These are phyloP conservation scores for Drosophila mimica DNA, from an alignment of 2,888 invertebrate genomes.

Conservation along the genomic window DNA sequence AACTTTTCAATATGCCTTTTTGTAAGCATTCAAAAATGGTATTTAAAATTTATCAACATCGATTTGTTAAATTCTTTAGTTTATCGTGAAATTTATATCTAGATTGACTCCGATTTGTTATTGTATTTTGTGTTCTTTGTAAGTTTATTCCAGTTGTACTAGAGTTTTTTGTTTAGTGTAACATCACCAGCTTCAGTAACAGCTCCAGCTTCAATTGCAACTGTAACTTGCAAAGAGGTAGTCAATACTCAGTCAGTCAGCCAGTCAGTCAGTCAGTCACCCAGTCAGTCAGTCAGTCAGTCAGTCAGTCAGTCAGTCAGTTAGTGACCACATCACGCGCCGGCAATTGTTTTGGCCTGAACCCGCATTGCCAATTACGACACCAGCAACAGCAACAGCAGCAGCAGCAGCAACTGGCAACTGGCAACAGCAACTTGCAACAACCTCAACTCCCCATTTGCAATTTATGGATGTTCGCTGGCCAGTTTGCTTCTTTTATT, in stretches of 20 bases:
- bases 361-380: constrained; percentile 81
- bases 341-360: constrained; percentile 71
- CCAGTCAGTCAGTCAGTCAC: constrained; percentile 49
- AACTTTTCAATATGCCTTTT: too few species aligned
- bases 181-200: neutral
- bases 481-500: constrained; percentile 46
- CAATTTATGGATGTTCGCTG: constrained; percentile 73
- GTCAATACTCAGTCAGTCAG: constrained; percentile 34
- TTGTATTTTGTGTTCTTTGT: too few species aligned
- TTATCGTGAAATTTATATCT: too few species aligned
- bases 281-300: constrained; percentile 42
- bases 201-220: constrained; percentile 2
- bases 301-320: constrained; percentile 44
- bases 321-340: constrained; percentile 69
- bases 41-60: too few species aligned
- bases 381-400: constrained; percentile 63
- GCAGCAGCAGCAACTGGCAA: constrained; percentile 61
- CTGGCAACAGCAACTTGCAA: constrained; percentile 57
- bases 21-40: too few species aligned
- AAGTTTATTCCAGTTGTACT: neutral
- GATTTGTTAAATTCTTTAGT: too few species aligned
- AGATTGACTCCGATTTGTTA: too few species aligned
- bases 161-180: neutral
- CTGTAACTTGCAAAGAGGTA: constrained; percentile 14
- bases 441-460: constrained; percentile 30